Conservation (phyloP, 2,888 invertebrate species). For the Dynastes tityus region DNA sequence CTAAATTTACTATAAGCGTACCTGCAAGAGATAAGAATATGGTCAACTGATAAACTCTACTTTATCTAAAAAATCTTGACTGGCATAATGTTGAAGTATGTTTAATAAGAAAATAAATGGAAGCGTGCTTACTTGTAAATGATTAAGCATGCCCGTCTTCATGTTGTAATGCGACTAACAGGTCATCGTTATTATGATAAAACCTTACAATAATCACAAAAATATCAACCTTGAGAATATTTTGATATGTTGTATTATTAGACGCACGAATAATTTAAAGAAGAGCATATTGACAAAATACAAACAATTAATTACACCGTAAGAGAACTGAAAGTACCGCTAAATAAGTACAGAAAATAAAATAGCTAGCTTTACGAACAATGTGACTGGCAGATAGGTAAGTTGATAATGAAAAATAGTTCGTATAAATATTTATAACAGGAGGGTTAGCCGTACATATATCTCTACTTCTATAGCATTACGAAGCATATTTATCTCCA, state of each 20-base stretch:
- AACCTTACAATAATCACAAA: conserved; percentile 45
- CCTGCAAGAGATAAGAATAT: conserved; percentile 38
- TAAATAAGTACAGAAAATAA: conserved; percentile 31
- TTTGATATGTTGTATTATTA: conserved; percentile 40
- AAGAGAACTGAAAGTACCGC: conserved; percentile 14
- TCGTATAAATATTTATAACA: conserved; percentile 8
- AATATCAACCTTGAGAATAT: conserved; percentile 46
- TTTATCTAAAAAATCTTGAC: conserved; percentile 45
- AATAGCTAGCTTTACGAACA: conserved; percentile 5
- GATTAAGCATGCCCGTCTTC: conserved; percentile 38
- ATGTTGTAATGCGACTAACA: conserved; percentile 46
- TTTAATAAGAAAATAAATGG: conserved; percentile 38
- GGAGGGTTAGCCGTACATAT: not conserved
- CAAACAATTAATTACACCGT: conserved; percentile 33
- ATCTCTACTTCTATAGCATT: not conserved
- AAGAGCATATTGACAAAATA: conserved; percentile 7
- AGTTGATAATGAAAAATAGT: conserved; percentile 32
- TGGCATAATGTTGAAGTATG: conserved; percentile 33
- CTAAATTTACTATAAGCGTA: conserved; percentile 36
- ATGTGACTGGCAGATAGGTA: conserved; percentile 19
- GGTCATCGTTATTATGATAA: conserved; percentile 46
- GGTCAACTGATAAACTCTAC: conserved; percentile 40
- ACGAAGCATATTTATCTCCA: not conserved
- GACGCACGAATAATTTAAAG: conserved; percentile 18
- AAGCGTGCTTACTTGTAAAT: conserved; percentile 27